phyloP scores from a whole-genome alignment of 2,797 vertebrate species.

The Gila robusta region DNA sequence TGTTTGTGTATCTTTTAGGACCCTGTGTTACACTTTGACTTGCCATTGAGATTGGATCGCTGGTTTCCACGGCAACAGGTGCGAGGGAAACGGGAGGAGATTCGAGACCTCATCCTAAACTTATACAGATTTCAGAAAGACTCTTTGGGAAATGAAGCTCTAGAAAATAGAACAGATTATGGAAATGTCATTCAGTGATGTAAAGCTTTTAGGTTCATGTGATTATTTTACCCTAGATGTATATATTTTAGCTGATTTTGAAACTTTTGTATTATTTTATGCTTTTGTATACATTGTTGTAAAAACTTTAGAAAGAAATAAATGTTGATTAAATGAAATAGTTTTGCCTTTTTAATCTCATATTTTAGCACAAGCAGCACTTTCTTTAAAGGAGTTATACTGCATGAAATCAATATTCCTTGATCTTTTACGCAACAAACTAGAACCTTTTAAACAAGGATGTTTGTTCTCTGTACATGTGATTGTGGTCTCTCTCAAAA shows the following conservation, averaged over 20 bases:
- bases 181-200: slow-evolving; percentile 32
- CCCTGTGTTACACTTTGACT: slow-evolving; percentile 92
- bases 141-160: slow-evolving; percentile 61
- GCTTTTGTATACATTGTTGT: slow-evolving; percentile 49
- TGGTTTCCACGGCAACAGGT: slow-evolving; percentile 94
- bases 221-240: slow-evolving; percentile 34
- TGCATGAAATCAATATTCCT: not conserved
- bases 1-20: slow-evolving; percentile 77
- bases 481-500: not conserved
- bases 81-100: slow-evolving; percentile 91
- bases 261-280: slow-evolving; percentile 47
- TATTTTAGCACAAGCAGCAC: not conserved
- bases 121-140: slow-evolving; percentile 86
- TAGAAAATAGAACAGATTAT: slow-evolving; percentile 26
- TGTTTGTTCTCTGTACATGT: not conserved
- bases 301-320: slow-evolving; percentile 53
- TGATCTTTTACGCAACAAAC: slow-evolving; percentile 10
- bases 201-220: not conserved
- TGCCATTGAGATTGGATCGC: slow-evolving; percentile 86
- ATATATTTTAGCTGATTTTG: slow-evolving; percentile 48
- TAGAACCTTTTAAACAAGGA: not conserved
- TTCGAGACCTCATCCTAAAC: slow-evolving; percentile 90
- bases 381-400: not conserved
- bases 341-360: slow-evolving; percentile 8
- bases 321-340: slow-evolving; percentile 41